These are phyloP conservation scores for Paralvinella palmiformis DNA, from an alignment of 1,140 invertebrate genomes.

Conservation along the genomic window DNA sequence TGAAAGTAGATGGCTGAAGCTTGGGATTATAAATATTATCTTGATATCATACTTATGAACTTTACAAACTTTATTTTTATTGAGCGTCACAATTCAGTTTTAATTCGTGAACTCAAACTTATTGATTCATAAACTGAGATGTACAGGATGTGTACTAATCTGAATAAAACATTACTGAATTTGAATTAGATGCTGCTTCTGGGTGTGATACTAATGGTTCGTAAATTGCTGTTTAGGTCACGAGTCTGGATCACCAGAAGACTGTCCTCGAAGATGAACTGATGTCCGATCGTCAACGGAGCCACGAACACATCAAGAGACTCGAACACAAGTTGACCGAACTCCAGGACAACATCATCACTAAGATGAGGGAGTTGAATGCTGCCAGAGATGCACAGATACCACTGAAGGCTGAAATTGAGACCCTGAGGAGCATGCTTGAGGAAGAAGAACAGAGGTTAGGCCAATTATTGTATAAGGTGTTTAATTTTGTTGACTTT, in stretches of 20 bases:
- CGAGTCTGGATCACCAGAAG: constrained; percentile 28
- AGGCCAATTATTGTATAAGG: no score
- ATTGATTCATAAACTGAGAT: not conserved
- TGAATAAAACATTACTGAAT: not conserved
- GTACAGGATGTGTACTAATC: no score
- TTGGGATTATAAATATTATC: no score
- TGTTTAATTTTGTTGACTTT: no score
- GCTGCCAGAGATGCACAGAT: constrained; percentile 27
- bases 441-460: constrained; percentile 40
- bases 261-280: constrained; percentile 27
- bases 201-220: not conserved
- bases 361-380: constrained; percentile 33
- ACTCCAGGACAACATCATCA: constrained; percentile 32
- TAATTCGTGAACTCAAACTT: not conserved
- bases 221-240: constrained; percentile 22
- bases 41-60: no score
- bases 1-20: no score
- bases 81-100: not conserved
- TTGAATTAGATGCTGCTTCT: constrained; percentile 3
- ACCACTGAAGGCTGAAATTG: constrained; percentile 38
- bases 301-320: constrained; percentile 24
- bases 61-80: not conserved
- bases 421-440: constrained; percentile 30
- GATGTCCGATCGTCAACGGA: constrained; percentile 22
- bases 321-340: constrained; percentile 32